Conservation (phyloP, 2,888 invertebrate genomes). For the Leptopterna dolabrata region DNA sequence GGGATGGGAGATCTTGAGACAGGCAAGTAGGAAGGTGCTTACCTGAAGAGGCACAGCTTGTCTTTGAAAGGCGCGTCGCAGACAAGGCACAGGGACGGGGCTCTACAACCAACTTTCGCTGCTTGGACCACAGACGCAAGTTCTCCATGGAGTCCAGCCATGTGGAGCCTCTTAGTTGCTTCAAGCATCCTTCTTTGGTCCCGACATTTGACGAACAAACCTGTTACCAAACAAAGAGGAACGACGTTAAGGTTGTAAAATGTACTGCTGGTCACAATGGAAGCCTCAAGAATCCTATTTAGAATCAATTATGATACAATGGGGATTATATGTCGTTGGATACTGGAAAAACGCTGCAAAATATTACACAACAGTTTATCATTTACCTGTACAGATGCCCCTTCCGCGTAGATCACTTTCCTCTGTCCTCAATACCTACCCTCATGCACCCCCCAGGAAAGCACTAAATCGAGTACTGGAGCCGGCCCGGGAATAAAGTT, state of each 20-base stretch:
- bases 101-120: constrained; percentile 60
- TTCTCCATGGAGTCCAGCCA: constrained; percentile 75
- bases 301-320: too few species aligned
- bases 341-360: too few species aligned
- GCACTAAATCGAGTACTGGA: too few species aligned
- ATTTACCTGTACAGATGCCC: too few species aligned
- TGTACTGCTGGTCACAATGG: not conserved
- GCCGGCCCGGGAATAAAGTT: too few species aligned
- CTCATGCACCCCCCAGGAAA: too few species aligned
- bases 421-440: too few species aligned
- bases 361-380: too few species aligned
- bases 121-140: constrained; percentile 64
- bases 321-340: too few species aligned
- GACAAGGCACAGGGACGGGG: constrained; percentile 57
- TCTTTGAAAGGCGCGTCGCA: constrained; percentile 59
- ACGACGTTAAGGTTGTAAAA: not conserved
- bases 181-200: constrained; percentile 80
- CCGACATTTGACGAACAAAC: constrained; percentile 80
- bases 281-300: too few species aligned
- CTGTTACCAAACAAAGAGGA: constrained; percentile 62
- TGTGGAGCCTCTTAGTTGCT: constrained; percentile 75
- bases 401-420: too few species aligned
- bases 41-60: constrained; percentile 62
- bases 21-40: not conserved
- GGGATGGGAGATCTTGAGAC: too few species aligned